phyloP scores from a whole-genome alignment of 2,888 invertebrate species.

The Trichogramma dendrolimi region DNA sequence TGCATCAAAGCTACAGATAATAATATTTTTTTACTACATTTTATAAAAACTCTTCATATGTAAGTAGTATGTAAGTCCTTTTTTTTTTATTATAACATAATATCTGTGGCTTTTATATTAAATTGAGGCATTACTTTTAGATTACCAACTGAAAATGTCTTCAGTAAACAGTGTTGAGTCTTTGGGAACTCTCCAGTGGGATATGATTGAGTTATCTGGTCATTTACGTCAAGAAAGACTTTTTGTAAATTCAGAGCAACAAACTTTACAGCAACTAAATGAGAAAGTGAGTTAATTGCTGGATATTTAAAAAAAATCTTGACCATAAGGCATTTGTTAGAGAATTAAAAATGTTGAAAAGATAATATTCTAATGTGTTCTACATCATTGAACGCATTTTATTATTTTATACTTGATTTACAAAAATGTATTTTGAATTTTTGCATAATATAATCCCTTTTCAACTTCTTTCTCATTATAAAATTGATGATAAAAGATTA shows the following conservation, averaged over 20 bases:
- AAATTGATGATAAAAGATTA: neutral
- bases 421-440: conserved; percentile 1
- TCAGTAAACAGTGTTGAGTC: conserved; percentile 48
- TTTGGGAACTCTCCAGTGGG: conserved; percentile 50
- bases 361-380: neutral
- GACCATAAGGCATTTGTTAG: neutral
- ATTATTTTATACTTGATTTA: no score
- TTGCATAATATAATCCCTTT: neutral
- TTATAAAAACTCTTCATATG: no score
- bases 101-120: no score
- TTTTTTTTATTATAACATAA: no score
- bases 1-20: no score
- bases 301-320: neutral
- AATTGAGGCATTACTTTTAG: conserved; percentile 4
- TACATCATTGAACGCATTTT: neutral
- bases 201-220: conserved; percentile 62
- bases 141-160: conserved; percentile 41
- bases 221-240: conserved; percentile 80
- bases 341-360: neutral
- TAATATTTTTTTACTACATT: no score
- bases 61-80: no score
- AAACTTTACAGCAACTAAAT: conserved; percentile 73
- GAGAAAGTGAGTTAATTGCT: conserved; percentile 58
- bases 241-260: conserved; percentile 80
- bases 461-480: no score